A percentile compares a stretch with the other conserved stretches of the same genome.
Conservation (phyloP, 2,797 vertebrate genomes). For the Leucoraja ocellata region DNA sequence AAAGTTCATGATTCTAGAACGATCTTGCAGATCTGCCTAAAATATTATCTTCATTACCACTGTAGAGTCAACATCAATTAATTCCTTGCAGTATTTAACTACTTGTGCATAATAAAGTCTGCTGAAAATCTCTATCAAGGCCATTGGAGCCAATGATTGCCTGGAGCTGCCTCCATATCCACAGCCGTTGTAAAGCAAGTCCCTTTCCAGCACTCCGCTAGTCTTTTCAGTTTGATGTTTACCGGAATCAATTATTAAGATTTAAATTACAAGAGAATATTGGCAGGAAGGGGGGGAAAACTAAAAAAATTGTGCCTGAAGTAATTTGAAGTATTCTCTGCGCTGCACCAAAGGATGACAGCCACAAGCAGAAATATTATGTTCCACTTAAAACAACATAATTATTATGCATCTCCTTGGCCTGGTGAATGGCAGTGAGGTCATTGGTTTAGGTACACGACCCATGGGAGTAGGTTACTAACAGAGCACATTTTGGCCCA, state of each 20-base stretch:
- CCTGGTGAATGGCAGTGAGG: background rate
- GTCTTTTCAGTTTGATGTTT: conserved; percentile 8
- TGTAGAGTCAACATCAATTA: conserved; percentile 5
- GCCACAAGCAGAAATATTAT: background rate
- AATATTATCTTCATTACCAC: background rate
- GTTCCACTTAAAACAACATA: background rate
- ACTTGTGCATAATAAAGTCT: background rate
- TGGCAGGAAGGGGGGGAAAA: background rate
- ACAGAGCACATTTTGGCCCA: too few relatives aligned
- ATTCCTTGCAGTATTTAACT: background rate
- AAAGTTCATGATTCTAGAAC: background rate
- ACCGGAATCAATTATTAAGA: conserved; percentile 24
- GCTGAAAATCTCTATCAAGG: background rate
- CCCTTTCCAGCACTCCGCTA: background rate
- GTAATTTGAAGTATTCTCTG: background rate
- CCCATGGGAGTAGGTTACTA: too few relatives aligned
- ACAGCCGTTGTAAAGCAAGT: background rate
- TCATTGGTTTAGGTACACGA: background rate
- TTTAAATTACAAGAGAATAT: conserved; percentile 24
- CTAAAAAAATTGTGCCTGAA: background rate
- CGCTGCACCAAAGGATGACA: background rate
- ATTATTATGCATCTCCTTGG: background rate
- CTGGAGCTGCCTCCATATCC: background rate
- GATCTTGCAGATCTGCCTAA: background rate
- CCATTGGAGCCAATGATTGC: background rate